Conservation (phyloP, 2,113 vertebrate genomes). For the Anas platyrhynchos region DNA sequence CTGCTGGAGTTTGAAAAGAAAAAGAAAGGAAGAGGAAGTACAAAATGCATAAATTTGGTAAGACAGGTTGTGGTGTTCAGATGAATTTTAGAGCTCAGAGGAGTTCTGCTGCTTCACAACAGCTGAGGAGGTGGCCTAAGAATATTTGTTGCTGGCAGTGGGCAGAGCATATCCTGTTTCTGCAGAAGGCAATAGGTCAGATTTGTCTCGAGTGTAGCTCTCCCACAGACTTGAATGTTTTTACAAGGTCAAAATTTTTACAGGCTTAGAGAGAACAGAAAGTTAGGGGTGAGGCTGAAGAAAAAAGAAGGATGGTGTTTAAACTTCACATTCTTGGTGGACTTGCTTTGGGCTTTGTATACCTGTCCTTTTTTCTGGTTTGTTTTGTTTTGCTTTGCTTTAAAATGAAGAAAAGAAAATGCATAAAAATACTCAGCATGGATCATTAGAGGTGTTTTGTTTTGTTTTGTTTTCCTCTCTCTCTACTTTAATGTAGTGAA, state of each 20-base stretch:
- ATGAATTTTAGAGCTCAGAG: neutral
- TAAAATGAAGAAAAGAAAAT: neutral
- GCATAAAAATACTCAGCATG: neutral
- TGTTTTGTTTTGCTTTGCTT: neutral
- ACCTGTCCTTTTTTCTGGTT: neutral
- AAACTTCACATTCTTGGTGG: neutral
- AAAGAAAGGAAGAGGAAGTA: neutral
- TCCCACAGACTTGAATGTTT: neutral
- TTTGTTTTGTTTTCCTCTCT: neutral
- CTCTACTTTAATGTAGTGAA: neutral
- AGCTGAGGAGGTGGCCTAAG: neutral
- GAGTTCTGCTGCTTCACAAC: neutral
- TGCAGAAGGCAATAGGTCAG: neutral
- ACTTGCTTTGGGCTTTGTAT: neutral
- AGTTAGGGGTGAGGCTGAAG: neutral
- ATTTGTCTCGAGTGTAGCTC: neutral
- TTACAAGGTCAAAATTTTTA: neutral
- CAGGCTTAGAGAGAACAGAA: neutral
- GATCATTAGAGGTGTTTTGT: neutral
- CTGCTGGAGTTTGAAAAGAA: neutral
- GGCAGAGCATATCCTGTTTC: constrained; percentile 7
- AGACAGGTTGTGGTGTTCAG: neutral
- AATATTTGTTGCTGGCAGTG: neutral
- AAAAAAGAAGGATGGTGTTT: neutral
- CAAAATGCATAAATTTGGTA: neutral